A percentile compares a stretch with the other conserved stretches of the same genome.
phyloP scores from a whole-genome alignment of 2,113 vertebrate genomes.

The Colossoma macropomum region DNA sequence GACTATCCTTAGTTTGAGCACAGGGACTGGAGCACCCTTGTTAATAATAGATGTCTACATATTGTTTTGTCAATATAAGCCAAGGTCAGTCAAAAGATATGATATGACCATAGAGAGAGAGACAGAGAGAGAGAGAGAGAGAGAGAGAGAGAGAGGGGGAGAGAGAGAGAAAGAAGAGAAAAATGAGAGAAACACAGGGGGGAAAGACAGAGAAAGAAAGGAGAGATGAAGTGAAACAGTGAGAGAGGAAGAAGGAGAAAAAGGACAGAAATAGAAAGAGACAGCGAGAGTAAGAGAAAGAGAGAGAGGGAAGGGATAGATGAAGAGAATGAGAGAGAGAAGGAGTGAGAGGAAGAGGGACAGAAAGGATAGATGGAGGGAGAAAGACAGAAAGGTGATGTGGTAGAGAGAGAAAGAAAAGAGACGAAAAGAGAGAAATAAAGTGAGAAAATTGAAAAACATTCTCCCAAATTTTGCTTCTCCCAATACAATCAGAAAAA shows the following conservation, averaged over 20 bases:
- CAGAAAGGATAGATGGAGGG: neutral
- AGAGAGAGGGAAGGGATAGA: neutral
- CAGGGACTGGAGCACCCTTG: conserved; percentile 24
- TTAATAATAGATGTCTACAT: conserved; percentile 61
- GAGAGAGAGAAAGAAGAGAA: neutral
- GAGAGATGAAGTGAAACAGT: neutral
- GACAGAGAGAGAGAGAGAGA: neutral
- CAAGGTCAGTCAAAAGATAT: conserved; percentile 37
- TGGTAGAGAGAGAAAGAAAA: conserved; percentile 11
- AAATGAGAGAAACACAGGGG: neutral
- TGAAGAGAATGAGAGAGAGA: neutral
- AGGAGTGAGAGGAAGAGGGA: neutral
- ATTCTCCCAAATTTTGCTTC: too few relatives aligned
- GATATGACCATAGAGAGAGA: conserved; percentile 18
- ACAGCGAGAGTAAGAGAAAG: neutral
- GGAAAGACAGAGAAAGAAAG: neutral
- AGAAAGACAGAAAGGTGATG: neutral
- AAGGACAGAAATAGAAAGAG: too few relatives aligned
- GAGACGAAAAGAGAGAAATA: too few relatives aligned
- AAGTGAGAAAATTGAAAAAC: too few relatives aligned
- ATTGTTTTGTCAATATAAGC: conserved; percentile 48
- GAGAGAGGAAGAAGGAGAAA: neutral
- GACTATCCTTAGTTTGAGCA: neutral
- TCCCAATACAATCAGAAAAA: too few relatives aligned
- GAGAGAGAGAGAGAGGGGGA: neutral